Evolutionary conservation across 2,888 invertebrate species (phyloP).

Genomic region (Dorcus hopei): DNA sequence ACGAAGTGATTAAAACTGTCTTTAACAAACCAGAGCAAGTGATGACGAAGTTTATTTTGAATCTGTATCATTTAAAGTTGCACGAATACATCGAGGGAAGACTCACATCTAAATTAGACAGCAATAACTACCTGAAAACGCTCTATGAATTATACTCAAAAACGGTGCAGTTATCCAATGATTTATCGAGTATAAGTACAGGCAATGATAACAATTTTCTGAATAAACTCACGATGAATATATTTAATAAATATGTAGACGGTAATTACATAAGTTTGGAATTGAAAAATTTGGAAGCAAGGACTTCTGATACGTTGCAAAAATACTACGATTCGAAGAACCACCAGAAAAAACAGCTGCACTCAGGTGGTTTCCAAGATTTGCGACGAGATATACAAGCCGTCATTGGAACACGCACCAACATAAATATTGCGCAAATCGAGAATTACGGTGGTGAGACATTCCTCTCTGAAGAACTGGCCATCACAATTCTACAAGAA

Average conservation of each 20-base stretch:
- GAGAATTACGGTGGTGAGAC: constrained; percentile 98
- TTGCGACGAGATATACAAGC: constrained; percentile 90
- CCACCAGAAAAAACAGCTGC: constrained; percentile 92
- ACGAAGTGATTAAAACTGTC: constrained; percentile 80
- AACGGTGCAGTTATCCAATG: constrained; percentile 71
- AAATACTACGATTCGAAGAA: constrained; percentile 89
- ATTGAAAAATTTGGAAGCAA: constrained; percentile 72
- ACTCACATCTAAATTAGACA: constrained; percentile 75
- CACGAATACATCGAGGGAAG: constrained; percentile 82
- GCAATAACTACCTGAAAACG: constrained; percentile 84
- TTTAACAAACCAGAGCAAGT: constrained; percentile 95
- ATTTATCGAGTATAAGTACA: constrained; percentile 71
- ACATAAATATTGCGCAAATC: constrained; percentile 90
- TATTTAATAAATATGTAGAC: constrained; percentile 76
- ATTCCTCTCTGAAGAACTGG: constrained; percentile 91
- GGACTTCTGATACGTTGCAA: constrained; percentile 71
- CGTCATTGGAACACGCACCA: constrained; percentile 84
- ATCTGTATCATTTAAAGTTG: constrained; percentile 88
- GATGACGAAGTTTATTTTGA: constrained; percentile 95
- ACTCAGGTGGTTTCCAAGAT: constrained; percentile 89
- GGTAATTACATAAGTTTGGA: constrained; percentile 68
- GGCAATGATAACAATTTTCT: constrained; percentile 77
- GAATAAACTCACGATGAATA: constrained; percentile 72
- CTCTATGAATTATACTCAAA: constrained; percentile 87
- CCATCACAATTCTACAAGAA: constrained; percentile 85